These are phyloP conservation scores for Mythimna ferrago DNA, from an alignment of 2,888 invertebrate genomes.

Conservation along the genomic window DNA sequence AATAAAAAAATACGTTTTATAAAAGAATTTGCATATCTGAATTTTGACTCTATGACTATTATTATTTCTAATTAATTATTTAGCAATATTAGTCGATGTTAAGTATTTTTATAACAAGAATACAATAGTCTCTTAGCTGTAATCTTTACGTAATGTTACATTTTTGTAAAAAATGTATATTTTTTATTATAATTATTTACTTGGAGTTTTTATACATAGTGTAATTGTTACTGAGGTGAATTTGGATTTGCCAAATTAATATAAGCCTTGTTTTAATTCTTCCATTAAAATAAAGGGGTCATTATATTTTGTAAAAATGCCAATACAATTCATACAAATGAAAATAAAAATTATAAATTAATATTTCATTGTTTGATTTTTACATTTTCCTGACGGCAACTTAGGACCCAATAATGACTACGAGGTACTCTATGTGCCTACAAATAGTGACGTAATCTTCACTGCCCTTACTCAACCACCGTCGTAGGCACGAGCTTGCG, in stretches of 20 bases:
- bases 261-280: constrained; percentile 87
- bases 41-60: constrained; percentile 78
- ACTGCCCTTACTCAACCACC: too few species aligned
- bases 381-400: background rate
- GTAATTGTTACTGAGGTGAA: constrained; percentile 86
- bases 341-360: constrained; percentile 89
- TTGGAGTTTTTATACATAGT: constrained; percentile 82
- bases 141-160: constrained; percentile 81
- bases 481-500: too few species aligned
- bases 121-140: constrained; percentile 78
- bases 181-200: constrained; percentile 87
- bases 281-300: constrained; percentile 86
- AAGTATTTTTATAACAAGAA: constrained; percentile 85
- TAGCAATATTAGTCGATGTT: constrained; percentile 83
- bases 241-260: constrained; percentile 90
- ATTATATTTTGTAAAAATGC: constrained; percentile 89
- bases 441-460: background rate
- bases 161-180: constrained; percentile 90
- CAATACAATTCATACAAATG: constrained; percentile 87
- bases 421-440: background rate
- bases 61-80: constrained; percentile 75
- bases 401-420: background rate
- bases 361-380: constrained; percentile 79
- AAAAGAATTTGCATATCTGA: constrained; percentile 84
- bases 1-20: constrained; percentile 77